These are phyloP conservation scores for Zosterops japonicus DNA, from an alignment of 2,113 vertebrate genomes.

Conservation along the genomic window DNA sequence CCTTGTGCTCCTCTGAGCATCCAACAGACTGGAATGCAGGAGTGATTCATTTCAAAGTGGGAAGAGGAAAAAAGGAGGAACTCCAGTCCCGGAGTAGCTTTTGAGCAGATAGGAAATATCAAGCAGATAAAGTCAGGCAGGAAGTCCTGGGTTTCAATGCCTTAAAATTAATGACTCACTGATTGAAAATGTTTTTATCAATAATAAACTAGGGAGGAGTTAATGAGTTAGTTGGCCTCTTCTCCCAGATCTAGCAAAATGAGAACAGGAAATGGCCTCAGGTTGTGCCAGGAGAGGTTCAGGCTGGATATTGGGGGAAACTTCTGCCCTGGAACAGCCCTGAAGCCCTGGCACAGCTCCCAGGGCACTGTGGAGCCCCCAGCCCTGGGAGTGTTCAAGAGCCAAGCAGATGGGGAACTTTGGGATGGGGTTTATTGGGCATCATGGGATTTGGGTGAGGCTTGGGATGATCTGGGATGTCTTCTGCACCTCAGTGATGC, in stretches of 20 bases:
- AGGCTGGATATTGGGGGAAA: background rate
- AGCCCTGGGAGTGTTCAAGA: fast-evolving
- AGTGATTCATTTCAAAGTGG: background rate
- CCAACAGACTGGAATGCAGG: fast-evolving
- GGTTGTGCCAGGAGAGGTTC: background rate
- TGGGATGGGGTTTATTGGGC: fast-evolving
- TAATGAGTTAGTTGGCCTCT: background rate
- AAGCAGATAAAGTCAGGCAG: background rate
- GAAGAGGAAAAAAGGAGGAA: background rate
- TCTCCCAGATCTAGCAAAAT: background rate
- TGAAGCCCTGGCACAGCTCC: background rate
- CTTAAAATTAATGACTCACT: background rate
- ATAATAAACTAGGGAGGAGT: background rate
- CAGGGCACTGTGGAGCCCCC: background rate
- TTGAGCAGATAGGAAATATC: background rate
- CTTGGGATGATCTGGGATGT: background rate
- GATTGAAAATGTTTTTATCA: background rate
- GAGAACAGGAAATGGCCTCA: background rate
- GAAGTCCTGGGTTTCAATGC: background rate
- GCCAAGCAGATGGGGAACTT: fast-evolving
- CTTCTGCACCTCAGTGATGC: fast-evolving
- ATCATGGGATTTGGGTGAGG: fast-evolving
- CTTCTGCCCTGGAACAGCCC: fast-evolving
- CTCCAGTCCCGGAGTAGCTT: background rate
- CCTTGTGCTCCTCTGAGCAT: background rate